Conservation (phyloP, 2,113 vertebrate species). For the Pygoscelis antarcticus region DNA sequence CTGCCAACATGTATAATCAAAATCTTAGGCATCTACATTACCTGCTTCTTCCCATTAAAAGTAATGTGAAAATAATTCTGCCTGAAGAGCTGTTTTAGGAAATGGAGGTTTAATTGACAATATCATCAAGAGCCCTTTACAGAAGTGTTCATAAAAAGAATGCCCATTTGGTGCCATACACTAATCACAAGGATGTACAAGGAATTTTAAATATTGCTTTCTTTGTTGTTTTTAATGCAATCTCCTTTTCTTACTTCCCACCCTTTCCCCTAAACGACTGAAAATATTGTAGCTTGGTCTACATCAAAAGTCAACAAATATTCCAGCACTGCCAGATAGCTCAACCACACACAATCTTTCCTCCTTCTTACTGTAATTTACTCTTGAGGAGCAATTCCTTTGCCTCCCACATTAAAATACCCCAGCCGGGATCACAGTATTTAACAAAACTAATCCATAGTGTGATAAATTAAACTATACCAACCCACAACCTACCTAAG, state of each 20-base stretch:
- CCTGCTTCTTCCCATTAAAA: neutral
- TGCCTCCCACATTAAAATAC: neutral
- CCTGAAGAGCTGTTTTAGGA: neutral
- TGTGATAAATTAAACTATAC: neutral
- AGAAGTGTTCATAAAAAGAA: neutral
- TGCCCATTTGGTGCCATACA: neutral
- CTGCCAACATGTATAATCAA: neutral
- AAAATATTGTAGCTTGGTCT: neutral
- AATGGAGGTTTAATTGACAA: neutral
- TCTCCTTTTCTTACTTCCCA: neutral
- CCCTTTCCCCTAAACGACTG: neutral
- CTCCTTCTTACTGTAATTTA: slow-evolving; percentile 11
- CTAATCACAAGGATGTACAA: neutral
- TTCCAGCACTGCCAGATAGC: neutral
- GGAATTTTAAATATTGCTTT: neutral
- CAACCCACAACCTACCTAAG: neutral
- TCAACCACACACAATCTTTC: neutral
- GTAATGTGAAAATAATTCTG: neutral
- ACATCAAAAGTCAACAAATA: neutral
- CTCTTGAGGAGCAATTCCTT: slow-evolving; percentile 1
- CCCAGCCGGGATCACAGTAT: neutral
- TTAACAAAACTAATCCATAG: neutral
- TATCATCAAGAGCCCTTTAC: neutral
- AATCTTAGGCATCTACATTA: neutral
- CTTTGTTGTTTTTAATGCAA: neutral